Percentiles rank a stretch among this genome's conserved stretches.
Conservation (phyloP, 2,888 invertebrate species). For the Limnephilus marmoratus region DNA sequence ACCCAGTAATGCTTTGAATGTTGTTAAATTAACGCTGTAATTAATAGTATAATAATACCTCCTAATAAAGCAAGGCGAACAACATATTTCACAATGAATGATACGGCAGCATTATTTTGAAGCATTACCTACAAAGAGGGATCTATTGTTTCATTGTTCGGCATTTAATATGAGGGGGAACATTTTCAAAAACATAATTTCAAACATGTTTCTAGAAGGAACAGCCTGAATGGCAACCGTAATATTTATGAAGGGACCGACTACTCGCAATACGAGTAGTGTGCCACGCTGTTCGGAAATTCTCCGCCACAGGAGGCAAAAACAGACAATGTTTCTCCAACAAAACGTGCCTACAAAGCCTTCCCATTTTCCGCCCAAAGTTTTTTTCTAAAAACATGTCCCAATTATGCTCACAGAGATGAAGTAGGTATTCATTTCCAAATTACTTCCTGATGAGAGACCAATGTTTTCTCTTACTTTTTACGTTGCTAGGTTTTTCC, state of each 20-base stretch:
- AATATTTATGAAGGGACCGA: neutral
- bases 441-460: slow-evolving; percentile 20
- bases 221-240: neutral
- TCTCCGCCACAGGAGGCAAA: neutral
- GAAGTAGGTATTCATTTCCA: neutral
- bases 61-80: neutral
- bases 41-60: neutral
- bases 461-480: neutral
- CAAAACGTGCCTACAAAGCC: neutral
- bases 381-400: slow-evolving; percentile 29
- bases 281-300: neutral
- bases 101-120: neutral
- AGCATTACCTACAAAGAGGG: neutral
- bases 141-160: slow-evolving; percentile 2
- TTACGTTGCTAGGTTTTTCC: neutral
- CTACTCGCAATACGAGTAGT: neutral
- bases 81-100: neutral
- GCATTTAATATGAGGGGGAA: neutral
- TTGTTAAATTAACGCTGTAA: neutral
- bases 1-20: neutral
- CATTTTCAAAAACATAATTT: slow-evolving; percentile 2
- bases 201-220: slow-evolving; percentile 2
- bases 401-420: neutral
- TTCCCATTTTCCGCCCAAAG: neutral
- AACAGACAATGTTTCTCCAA: neutral